phyloP scores from a whole-genome alignment of 2,797 vertebrate genomes.

The Macropodus opercularis region DNA sequence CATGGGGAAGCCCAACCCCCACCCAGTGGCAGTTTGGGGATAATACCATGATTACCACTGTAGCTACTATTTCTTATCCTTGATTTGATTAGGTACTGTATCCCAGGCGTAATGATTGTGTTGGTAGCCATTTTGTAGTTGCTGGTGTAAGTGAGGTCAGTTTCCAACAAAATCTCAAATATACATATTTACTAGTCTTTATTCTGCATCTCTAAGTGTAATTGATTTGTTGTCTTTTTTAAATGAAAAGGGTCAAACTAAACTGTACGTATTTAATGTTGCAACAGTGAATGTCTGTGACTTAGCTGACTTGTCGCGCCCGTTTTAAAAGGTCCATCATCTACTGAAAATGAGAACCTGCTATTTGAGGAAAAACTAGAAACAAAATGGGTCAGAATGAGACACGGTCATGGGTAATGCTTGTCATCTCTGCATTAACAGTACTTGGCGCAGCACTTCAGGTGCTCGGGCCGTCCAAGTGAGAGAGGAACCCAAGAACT shows the following conservation, averaged over 20 bases:
- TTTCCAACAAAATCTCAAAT: slow-evolving; percentile 19
- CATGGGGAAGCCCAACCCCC: slow-evolving; percentile 75
- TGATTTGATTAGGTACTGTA: slow-evolving; percentile 31
- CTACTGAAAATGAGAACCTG: not conserved
- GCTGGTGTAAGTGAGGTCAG: slow-evolving; percentile 42
- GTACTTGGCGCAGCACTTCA: slow-evolving; percentile 1
- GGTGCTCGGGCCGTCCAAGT: slow-evolving; percentile 30
- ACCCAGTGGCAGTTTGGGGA: slow-evolving; percentile 59
- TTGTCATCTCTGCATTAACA: slow-evolving; percentile 15
- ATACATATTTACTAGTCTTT: slow-evolving; percentile 20
- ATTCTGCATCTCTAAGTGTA: no score
- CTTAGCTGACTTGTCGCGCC: not conserved
- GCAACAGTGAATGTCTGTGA: not conserved
- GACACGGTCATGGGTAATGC: slow-evolving; percentile 16
- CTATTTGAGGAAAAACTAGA: not conserved
- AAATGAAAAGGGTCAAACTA: no score
- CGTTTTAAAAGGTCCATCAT: not conserved
- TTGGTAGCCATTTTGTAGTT: slow-evolving; percentile 57
- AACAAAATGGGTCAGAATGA: slow-evolving; percentile 38
- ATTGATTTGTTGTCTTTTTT: no score
- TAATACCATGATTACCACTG: slow-evolving; percentile 36
- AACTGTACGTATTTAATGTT: slow-evolving; percentile 2
- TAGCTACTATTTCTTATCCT: slow-evolving; percentile 6
- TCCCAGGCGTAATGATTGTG: slow-evolving; percentile 35
- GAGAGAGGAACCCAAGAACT: not conserved